Evolutionary conservation across 2,888 invertebrate genomes (phyloP).

Genomic region (Leptopterna dolabrata): DNA sequence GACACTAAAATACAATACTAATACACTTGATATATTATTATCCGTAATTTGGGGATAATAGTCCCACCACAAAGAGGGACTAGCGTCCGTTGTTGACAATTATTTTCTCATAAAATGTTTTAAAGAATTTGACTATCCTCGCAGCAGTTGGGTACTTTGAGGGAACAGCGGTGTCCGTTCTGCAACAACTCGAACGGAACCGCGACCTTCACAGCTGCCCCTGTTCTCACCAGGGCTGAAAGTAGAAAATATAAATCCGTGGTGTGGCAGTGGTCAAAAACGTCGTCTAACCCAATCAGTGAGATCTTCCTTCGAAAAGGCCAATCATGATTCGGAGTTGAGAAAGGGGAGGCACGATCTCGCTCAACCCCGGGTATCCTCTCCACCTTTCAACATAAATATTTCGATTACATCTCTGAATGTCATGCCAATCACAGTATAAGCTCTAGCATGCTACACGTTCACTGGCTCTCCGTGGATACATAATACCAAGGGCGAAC

Average conservation of each 20-base stretch:
- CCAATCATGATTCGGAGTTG: slow-evolving; percentile 39
- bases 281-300: slow-evolving; percentile 19
- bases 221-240: background rate
- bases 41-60: too few species aligned
- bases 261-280: background rate
- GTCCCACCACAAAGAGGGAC: too few species aligned
- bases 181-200: background rate
- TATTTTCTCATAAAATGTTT: too few species aligned
- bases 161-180: background rate
- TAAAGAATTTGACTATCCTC: too few species aligned
- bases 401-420: slow-evolving; percentile 48
- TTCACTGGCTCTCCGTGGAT: background rate
- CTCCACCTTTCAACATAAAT: slow-evolving; percentile 35
- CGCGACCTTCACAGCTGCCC: background rate
- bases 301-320: slow-evolving; percentile 40
- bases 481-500: slow-evolving; percentile 8
- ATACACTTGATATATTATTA: too few species aligned
- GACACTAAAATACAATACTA: too few species aligned
- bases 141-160: too few species aligned
- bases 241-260: background rate
- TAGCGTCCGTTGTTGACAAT: too few species aligned
- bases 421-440: slow-evolving; percentile 47
- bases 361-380: background rate
- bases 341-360: slow-evolving; percentile 30
- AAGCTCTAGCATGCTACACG: background rate